Evolutionary conservation across 2,797 vertebrate genomes (phyloP).

Genomic region (Rallus crepitans): DNA sequence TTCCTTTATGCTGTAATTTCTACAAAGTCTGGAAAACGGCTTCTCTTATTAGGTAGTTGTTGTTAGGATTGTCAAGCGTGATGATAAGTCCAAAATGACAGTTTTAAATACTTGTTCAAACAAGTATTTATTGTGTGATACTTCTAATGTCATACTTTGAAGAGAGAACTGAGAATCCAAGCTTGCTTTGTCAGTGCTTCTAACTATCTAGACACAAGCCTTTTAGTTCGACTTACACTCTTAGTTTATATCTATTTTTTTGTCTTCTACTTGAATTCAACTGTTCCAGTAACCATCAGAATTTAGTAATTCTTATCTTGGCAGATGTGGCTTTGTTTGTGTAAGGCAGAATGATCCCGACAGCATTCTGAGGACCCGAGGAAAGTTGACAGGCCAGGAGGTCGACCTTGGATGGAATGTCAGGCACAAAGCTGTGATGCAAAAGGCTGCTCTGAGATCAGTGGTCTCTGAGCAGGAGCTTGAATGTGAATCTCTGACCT

Average conservation of each 20-base stretch:
- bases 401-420: background rate
- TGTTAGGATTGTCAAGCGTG: background rate
- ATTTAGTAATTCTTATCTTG: background rate
- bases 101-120: background rate
- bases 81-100: background rate
- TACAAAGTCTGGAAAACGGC: background rate
- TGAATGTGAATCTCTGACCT: background rate
- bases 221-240: background rate
- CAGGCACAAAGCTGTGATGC: background rate
- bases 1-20: background rate
- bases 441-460: background rate
- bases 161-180: background rate
- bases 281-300: background rate
- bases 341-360: background rate
- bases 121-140: background rate
- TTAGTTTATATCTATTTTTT: background rate
- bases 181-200: background rate
- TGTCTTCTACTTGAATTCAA: background rate
- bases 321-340: background rate
- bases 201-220: background rate
- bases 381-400: fast-evolving
- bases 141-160: fast-evolving
- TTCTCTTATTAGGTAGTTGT: background rate
- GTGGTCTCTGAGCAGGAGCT: background rate
- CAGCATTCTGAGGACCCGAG: background rate